phyloP scores from a whole-genome alignment of 2,797 vertebrate genomes.

The Morus bassanus region DNA sequence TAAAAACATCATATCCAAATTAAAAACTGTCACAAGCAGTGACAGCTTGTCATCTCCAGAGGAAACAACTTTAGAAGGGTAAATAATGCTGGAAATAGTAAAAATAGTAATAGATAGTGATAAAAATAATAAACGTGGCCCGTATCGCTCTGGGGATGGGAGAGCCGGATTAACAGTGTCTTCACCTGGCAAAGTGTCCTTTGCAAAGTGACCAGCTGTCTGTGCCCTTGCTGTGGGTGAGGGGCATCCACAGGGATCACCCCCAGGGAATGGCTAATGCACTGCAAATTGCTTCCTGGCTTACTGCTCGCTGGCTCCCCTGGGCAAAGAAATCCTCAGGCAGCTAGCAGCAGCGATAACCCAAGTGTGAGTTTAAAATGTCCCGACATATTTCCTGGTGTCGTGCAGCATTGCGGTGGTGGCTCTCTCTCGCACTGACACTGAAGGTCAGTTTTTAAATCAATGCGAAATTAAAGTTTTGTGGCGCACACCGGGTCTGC shows the following conservation, averaged over 20 bases:
- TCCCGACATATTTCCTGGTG: background rate
- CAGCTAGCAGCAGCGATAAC: background rate
- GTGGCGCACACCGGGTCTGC: background rate
- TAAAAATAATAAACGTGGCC: background rate
- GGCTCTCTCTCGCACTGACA: background rate
- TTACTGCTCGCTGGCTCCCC: background rate
- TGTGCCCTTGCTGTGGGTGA: background rate
- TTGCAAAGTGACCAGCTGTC: background rate
- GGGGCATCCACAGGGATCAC: background rate
- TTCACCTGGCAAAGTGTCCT: background rate
- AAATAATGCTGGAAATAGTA: background rate
- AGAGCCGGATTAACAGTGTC: background rate
- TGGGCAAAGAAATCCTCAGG: background rate
- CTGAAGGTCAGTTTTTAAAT: background rate
- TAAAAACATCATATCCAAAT: background rate
- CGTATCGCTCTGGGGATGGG: background rate
- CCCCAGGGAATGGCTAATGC: background rate
- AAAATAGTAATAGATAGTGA: background rate
- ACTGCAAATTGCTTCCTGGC: background rate
- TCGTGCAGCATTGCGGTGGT: fast-evolving
- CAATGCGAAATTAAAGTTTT: background rate
- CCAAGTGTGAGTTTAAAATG: background rate
- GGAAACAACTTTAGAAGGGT: background rate
- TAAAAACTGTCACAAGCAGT: background rate
- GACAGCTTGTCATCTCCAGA: background rate